Evolutionary conservation across 2,113 vertebrate genomes (phyloP).

Genomic region (Lagenorhynchus albirostris): DNA sequence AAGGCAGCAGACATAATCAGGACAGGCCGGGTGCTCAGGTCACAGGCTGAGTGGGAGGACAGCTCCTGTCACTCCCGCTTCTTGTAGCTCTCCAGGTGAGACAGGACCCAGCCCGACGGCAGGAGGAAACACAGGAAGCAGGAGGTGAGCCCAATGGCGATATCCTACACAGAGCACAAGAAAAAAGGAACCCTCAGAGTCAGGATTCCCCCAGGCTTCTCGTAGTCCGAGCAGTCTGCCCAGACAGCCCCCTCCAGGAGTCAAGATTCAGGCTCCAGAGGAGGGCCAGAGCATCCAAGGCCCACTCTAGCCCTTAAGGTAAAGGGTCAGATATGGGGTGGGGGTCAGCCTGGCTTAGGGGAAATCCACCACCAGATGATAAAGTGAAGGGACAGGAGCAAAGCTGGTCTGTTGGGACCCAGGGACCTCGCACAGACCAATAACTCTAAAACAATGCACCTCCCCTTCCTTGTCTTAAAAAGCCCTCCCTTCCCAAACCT

Average conservation of each 20-base stretch:
- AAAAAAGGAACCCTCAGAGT: not conserved
- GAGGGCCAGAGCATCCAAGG: not conserved
- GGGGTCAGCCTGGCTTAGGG: not conserved
- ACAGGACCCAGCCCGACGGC: slow-evolving; percentile 70
- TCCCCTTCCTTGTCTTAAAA: not conserved
- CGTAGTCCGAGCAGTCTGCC: not conserved
- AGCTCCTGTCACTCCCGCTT: slow-evolving; percentile 64
- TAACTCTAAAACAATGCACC: not conserved
- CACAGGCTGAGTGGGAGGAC: not conserved
- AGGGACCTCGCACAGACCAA: not conserved
- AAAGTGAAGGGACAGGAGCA: not conserved
- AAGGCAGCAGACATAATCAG: slow-evolving; percentile 16
- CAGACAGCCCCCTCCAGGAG: not conserved
- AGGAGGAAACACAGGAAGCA: slow-evolving; percentile 63
- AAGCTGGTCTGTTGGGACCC: not conserved
- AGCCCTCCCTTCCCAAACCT: not conserved
- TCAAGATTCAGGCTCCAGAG: not conserved
- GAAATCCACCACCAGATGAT: not conserved
- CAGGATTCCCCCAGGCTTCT: not conserved
- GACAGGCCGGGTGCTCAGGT: not conserved
- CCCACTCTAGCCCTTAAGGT: not conserved
- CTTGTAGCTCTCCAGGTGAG: slow-evolving; percentile 75
- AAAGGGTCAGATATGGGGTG: not conserved
- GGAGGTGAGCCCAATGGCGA: slow-evolving; percentile 44
- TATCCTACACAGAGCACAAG: slow-evolving; percentile 50